Evolutionary conservation across 1,140 invertebrate species (phyloP), one percentile per base, ranked within the genome.

Genomic region (Lethocerus indicus): DNA sequence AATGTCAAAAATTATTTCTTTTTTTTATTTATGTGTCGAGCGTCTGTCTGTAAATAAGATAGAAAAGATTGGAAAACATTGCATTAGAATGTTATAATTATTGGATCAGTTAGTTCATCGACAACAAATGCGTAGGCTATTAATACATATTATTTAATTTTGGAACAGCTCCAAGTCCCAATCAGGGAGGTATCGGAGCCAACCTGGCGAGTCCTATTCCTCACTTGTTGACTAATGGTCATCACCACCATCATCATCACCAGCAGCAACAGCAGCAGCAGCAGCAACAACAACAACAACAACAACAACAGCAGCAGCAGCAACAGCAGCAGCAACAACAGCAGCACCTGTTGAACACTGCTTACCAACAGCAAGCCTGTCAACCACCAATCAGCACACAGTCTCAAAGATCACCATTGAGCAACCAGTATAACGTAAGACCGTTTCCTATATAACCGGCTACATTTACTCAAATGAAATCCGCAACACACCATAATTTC

Each of bases 221-320:
- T 25, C 81, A 81, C 60, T 71, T 85, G 50, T 65, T 83, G 51
- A 29, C n/a, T n/a, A n/a, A 65, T 62, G 39, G 63, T 59, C 43
- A 63, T 59, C 43, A 28, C 29, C 25, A n/a, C n/a, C 40, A 47
- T 18, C 53, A 37, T 47, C 53, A 37, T 48, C 53, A 47, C 49
- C 47, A 43, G 47, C 74, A 56, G 26, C 50, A 51, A 28, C 35
- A 37, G 35, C 44, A 52, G 37, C 51, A 53, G 32, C 35, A 52
- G 14, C 52, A 53, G 35, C 54, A 52, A 29, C 49, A 46, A 36
- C 51, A 50, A 41, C 48, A 44, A 24, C 54, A 55, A 39, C 51
- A 44, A 39, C 53, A 53, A 21, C 40, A 47, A 24, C 49, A 49
- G 16, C 51, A 51, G 42, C 55, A 54, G 28, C 45, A 41, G 25